Evolutionary conservation across 1,140 invertebrate genomes (phyloP).

Genomic region (Drosophila lowei): DNA sequence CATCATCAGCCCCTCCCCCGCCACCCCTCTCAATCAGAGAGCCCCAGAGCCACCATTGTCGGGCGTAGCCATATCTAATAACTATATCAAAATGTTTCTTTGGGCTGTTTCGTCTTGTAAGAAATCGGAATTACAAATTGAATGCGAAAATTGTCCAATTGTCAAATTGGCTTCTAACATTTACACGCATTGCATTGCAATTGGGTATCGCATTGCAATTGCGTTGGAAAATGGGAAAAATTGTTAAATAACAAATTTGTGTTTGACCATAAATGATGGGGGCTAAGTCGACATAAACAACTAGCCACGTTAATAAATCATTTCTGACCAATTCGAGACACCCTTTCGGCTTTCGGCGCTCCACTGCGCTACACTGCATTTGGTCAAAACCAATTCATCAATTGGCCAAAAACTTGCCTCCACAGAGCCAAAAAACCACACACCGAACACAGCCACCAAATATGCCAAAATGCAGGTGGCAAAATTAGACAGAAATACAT

Average conservation of each 20-base stretch:
- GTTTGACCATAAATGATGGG: constrained; percentile 49
- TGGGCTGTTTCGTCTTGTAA: constrained; percentile 43
- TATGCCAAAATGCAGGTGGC: constrained; percentile 78
- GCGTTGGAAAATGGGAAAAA: constrained; percentile 49
- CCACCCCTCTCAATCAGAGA: constrained; percentile 13
- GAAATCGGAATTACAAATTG: constrained; percentile 52
- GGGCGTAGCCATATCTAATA: constrained; percentile 62
- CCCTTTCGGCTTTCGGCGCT: constrained; percentile 62
- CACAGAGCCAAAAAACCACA: constrained; percentile 29
- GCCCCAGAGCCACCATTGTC: background rate
- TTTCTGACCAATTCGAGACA: constrained; percentile 68
- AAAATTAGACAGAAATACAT: constrained; percentile 77
- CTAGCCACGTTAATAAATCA: constrained; percentile 76
- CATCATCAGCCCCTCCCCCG: background rate
- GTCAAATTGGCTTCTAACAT: constrained; percentile 43
- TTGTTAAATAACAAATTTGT: constrained; percentile 80
- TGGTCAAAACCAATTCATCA: constrained; percentile 79
- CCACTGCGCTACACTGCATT: constrained; percentile 57
- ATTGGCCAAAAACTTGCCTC: constrained; percentile 65
- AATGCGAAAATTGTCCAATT: constrained; percentile 45
- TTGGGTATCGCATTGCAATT: constrained; percentile 50
- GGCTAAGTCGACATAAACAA: constrained; percentile 74
- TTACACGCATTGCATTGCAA: constrained; percentile 55
- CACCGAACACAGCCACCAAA: constrained; percentile 60
- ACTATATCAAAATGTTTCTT: constrained; percentile 62